These are phyloP conservation scores for Strongylocentrotus purpuratus DNA, from an alignment of 35 echinoderm and acorn worm species.

Conservation along the genomic window DNA sequence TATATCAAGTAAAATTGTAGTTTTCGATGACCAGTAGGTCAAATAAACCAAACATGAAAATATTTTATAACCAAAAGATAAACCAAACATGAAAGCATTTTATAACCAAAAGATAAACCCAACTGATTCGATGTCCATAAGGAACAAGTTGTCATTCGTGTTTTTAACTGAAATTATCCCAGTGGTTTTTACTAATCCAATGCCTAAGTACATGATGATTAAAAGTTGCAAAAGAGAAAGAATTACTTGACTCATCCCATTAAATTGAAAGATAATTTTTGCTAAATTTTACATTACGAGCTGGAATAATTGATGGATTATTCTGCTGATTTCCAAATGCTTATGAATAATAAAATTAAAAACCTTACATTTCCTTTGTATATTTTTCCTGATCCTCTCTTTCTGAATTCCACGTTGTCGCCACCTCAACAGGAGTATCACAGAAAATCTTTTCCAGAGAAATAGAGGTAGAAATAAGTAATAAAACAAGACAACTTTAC, in stretches of 20 bases:
- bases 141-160: no score
- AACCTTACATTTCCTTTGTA: slow-evolving; percentile 81
- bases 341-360: neutral
- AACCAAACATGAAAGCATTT: no score
- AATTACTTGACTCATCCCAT: neutral
- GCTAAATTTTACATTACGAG: neutral
- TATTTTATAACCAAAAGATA: no score
- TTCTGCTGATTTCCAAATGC: neutral
- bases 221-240: neutral
- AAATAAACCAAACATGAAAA: no score
- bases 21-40: no score
- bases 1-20: no score
- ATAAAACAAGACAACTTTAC: no score
- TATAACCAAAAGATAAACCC: no score
- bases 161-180: no score
- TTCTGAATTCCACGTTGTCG: slow-evolving; percentile 66
- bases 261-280: neutral
- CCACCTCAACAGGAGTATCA: slow-evolving; percentile 59
- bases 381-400: slow-evolving; percentile 74
- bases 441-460: slow-evolving; percentile 73
- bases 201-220: neutral
- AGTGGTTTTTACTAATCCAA: no score
- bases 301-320: neutral
- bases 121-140: no score
- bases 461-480: no score